Conservation (phyloP, 2,113 vertebrate species). For the Spilogale gracilis region DNA sequence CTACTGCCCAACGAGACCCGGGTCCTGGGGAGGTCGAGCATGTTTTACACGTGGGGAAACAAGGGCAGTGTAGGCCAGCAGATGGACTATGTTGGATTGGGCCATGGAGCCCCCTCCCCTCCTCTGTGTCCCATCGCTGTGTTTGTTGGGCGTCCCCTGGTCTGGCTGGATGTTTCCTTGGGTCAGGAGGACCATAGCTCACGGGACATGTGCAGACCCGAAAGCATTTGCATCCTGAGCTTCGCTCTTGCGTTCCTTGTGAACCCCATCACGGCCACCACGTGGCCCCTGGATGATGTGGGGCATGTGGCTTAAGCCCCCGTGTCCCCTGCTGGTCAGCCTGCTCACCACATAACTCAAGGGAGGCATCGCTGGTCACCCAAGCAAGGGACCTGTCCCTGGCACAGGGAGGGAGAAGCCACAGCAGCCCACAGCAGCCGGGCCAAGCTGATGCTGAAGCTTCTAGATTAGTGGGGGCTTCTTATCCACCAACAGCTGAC, state of each 20-base stretch:
- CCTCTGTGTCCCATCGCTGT: background rate
- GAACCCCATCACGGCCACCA: background rate
- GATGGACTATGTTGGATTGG: background rate
- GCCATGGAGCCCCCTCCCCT: background rate
- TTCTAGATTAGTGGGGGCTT: background rate
- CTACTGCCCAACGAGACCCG: background rate
- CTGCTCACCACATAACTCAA: fast-evolving
- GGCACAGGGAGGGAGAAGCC: background rate
- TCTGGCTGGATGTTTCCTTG: background rate
- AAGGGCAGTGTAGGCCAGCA: background rate
- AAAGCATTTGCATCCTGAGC: background rate
- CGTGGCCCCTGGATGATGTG: background rate
- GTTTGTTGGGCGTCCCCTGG: background rate
- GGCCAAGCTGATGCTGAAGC: background rate
- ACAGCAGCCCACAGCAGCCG: fast-evolving
- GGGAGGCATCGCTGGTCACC: background rate
- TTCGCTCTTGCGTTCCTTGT: background rate
- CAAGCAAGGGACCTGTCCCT: no score
- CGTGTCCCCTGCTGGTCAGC: background rate
- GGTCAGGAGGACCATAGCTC: background rate
- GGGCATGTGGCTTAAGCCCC: background rate
- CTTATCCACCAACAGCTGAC: background rate
- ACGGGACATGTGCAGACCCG: background rate
- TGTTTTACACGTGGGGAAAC: fast-evolving
- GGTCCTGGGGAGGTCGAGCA: background rate